Evolutionary conservation across 1,140 invertebrate genomes (phyloP).

Genomic region (Brachionus rubens): DNA sequence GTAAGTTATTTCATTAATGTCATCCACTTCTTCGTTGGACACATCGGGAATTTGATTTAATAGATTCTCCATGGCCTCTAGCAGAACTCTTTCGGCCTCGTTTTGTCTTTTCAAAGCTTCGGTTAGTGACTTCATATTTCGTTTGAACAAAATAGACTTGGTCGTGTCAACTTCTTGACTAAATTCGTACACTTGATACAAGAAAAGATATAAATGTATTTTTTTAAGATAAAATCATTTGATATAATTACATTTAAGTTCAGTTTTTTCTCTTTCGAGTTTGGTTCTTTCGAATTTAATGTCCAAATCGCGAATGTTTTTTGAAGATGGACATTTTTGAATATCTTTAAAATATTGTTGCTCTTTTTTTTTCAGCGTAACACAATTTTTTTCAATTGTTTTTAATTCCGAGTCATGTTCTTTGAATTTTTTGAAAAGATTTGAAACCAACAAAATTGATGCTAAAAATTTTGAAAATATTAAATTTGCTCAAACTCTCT

Average conservation of each 20-base stretch:
- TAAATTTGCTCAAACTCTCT: background rate
- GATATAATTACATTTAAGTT: constrained; percentile 12
- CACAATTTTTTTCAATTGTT: background rate
- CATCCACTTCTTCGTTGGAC: constrained; percentile 33
- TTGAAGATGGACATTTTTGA: constrained; percentile 11
- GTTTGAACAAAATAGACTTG: constrained; percentile 33
- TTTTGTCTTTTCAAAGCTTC: constrained; percentile 26
- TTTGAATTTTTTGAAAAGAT: constrained; percentile 41
- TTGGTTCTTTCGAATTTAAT: constrained; percentile 12
- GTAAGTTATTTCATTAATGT: constrained; percentile 37
- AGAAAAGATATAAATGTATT: background rate
- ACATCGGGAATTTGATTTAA: constrained; percentile 39
- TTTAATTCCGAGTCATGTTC: constrained; percentile 21
- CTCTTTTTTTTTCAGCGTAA: background rate
- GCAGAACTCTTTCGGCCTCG: constrained; percentile 28
- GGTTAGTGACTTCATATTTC: constrained; percentile 12
- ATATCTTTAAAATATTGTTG: constrained; percentile 5
- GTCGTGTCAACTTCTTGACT: constrained; percentile 11
- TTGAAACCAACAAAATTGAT: constrained; percentile 9
- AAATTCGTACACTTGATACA: constrained; percentile 11
- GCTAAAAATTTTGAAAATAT: background rate
- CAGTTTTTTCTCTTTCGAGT: constrained; percentile 26
- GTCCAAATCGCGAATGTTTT: constrained; percentile 32
- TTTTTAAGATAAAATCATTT: background rate
- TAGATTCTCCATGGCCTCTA: constrained; percentile 24